A percentile compares a stretch with the other conserved stretches of the same genome.
Conservation (phyloP, 2,113 vertebrate species). For the Siniperca chuatsi region DNA sequence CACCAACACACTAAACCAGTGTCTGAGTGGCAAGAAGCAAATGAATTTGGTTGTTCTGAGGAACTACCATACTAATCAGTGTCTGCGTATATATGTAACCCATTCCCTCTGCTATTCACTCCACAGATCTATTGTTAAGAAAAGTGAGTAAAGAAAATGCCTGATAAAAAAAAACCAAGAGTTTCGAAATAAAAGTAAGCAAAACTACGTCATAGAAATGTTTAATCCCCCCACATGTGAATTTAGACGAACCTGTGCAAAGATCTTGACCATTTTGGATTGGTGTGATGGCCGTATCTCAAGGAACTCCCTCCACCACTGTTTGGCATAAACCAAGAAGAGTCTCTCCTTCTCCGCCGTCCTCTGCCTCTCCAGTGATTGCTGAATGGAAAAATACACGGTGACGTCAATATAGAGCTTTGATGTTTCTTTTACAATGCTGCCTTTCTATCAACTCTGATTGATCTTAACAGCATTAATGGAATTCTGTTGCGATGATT, state of each 20-base stretch:
- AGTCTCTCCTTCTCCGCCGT: constrained; percentile 94
- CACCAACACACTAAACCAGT: neutral
- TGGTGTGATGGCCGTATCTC: constrained; percentile 94
- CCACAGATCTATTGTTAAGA: neutral
- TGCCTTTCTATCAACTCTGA: neutral
- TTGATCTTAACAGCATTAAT: constrained; percentile 8
- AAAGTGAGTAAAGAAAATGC: neutral
- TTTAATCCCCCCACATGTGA: neutral
- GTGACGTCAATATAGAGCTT: neutral
- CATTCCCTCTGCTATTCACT: neutral
- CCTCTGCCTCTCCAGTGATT: constrained; percentile 93
- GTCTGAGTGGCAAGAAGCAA: neutral
- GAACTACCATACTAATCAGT: neutral
- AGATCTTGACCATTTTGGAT: constrained; percentile 95
- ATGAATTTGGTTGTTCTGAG: neutral
- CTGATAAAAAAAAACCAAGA: too few species aligned
- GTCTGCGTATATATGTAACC: neutral
- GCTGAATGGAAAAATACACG: constrained; percentile 78
- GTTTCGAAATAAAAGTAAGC: neutral
- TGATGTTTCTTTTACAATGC: neutral
- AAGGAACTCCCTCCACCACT: constrained; percentile 99
- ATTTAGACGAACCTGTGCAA: constrained; percentile 91
- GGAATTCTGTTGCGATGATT: constrained; percentile 23
- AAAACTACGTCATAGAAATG: neutral
- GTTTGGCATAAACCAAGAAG: constrained; percentile 97